Conservation (phyloP, 2,113 vertebrate genomes). For the Neogobius melanostomus region DNA sequence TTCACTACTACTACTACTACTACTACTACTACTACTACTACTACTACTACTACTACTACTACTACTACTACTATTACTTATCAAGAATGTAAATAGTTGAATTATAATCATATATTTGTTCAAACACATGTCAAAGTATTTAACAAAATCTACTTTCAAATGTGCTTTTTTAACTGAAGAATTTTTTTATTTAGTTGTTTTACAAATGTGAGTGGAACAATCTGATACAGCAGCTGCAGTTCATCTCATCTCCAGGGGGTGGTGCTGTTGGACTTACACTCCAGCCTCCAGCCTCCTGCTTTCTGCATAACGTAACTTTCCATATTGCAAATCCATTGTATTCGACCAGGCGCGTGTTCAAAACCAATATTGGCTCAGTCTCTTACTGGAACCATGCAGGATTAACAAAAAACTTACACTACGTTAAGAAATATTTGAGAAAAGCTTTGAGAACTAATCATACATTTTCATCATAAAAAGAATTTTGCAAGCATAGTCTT, state of each 20-base stretch:
- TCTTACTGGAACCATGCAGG: constrained; percentile 24
- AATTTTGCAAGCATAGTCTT: too few relatives aligned
- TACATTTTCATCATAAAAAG: not conserved
- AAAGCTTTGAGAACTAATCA: constrained; percentile 1
- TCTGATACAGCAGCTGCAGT: constrained; percentile 7
- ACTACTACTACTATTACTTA: too few relatives aligned
- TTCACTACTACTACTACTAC: too few relatives aligned
- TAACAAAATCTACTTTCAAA: too few relatives aligned
- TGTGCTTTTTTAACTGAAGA: too few relatives aligned
- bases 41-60: too few relatives aligned
- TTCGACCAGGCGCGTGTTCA: constrained; percentile 28
- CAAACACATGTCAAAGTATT: too few relatives aligned
- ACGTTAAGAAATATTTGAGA: constrained; percentile 24
- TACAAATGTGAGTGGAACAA: not conserved
- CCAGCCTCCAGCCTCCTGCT: not conserved
- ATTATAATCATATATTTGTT: too few relatives aligned
- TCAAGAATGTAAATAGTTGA: too few relatives aligned
- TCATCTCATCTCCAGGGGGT: constrained; percentile 32
- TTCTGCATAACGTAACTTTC: constrained; percentile 18
- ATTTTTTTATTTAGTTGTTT: too few relatives aligned
- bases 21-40: too few relatives aligned
- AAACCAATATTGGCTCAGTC: constrained; percentile 49
- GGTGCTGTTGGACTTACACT: constrained; percentile 69
- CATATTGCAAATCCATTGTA: constrained; percentile 29
- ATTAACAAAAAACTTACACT: constrained; percentile 34